Conservation (phyloP, 2,888 invertebrate species). For the Erebia ligea region DNA sequence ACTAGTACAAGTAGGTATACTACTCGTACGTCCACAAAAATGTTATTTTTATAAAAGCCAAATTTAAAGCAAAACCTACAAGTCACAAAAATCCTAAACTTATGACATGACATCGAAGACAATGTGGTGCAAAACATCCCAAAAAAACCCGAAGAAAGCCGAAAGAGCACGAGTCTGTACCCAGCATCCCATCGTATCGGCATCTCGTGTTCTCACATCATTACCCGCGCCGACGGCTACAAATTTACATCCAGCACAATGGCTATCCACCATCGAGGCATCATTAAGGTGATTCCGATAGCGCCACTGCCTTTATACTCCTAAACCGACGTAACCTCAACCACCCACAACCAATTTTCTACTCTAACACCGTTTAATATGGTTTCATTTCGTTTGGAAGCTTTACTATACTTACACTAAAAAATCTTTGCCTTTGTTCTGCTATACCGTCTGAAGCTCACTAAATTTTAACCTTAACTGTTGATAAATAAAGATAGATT, state of each 20-base stretch:
- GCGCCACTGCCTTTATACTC: constrained; percentile 66
- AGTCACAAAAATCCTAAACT: constrained; percentile 18
- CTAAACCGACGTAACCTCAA: constrained; percentile 55
- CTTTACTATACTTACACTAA: constrained; percentile 55
- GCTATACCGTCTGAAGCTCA: constrained; percentile 56
- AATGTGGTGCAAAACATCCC: constrained; percentile 36
- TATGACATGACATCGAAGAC: constrained; percentile 37
- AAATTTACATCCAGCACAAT: constrained; percentile 84
- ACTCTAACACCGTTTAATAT: constrained; percentile 51
- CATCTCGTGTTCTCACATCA: constrained; percentile 84
- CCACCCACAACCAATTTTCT: constrained; percentile 47
- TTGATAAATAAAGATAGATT: constrained; percentile 32
- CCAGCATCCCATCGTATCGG: constrained; percentile 46
- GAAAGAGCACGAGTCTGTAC: constrained; percentile 38
- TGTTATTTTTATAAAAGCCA: not conserved
- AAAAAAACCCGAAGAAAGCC: constrained; percentile 34
- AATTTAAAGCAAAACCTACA: constrained; percentile 1
- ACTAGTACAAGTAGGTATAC: too few relatives aligned
- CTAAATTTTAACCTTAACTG: constrained; percentile 55
- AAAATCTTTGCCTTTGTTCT: constrained; percentile 56
- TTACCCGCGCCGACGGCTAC: constrained; percentile 84
- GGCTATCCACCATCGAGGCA: constrained; percentile 84
- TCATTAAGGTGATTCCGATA: constrained; percentile 84
- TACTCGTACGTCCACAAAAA: not conserved
- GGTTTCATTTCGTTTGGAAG: constrained; percentile 45